Conservation (phyloP, 2,113 vertebrate genomes). For the Ornithorhynchus anatinus region DNA sequence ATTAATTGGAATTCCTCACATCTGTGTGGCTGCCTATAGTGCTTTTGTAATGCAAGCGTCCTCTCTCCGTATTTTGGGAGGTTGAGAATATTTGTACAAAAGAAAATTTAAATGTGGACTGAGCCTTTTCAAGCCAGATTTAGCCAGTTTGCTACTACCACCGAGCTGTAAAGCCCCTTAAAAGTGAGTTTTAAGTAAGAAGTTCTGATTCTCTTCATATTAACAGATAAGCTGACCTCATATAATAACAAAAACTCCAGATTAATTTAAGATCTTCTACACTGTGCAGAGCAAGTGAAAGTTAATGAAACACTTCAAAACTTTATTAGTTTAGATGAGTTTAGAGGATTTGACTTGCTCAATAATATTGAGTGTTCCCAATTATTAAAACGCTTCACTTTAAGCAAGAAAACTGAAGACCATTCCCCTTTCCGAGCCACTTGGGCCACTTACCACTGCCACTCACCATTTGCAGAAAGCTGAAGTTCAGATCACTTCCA, state of each 20-base stretch:
- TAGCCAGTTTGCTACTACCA: slow-evolving; percentile 4
- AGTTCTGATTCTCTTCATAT: slow-evolving; percentile 34
- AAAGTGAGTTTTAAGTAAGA: no score
- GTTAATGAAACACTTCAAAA: slow-evolving; percentile 55
- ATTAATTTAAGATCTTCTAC: slow-evolving; percentile 43
- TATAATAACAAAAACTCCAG: slow-evolving; percentile 38
- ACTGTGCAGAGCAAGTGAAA: slow-evolving; percentile 22
- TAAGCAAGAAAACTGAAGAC: slow-evolving; percentile 46
- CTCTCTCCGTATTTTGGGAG: neutral
- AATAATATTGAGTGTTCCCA: slow-evolving; percentile 20
- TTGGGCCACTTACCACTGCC: slow-evolving; percentile 35
- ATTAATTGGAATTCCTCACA: neutral
- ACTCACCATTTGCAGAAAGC: no score
- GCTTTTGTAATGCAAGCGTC: neutral
- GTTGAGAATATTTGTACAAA: neutral
- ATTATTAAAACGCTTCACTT: slow-evolving; percentile 57
- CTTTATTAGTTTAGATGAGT: slow-evolving; percentile 47
- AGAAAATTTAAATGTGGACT: neutral
- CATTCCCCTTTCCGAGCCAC: slow-evolving; percentile 51
- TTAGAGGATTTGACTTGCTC: slow-evolving; percentile 28
- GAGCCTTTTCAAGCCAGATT: neutral
- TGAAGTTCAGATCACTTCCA: slow-evolving; percentile 59
- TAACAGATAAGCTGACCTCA: slow-evolving; percentile 12
- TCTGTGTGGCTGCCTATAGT: neutral
- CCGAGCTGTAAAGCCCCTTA: slow-evolving; percentile 38